Percentiles rank a stretch among this genome's conserved stretches.
Conservation (phyloP, 2,888 invertebrate species). For the Drosophila lacicola region DNA sequence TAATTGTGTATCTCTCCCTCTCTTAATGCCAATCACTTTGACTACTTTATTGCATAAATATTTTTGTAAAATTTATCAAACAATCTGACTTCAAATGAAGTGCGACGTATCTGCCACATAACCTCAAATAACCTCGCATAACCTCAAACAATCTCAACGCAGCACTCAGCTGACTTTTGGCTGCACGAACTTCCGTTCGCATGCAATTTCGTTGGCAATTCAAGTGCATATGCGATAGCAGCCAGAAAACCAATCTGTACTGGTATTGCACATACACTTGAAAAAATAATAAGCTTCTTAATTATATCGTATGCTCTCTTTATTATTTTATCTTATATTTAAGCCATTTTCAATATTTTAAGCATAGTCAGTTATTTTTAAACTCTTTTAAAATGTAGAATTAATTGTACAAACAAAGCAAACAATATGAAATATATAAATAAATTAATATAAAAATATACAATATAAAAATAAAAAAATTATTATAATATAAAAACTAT, state of each 20-base stretch:
- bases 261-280: slow-evolving; percentile 4
- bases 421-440: too few species aligned
- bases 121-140: slow-evolving; percentile 1
- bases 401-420: too few species aligned
- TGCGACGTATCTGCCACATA: slow-evolving; percentile 21
- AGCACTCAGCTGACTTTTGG: slow-evolving; percentile 32
- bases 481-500: too few species aligned
- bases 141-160: slow-evolving; percentile 15
- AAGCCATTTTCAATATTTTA: too few species aligned
- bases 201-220: slow-evolving; percentile 40
- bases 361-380: too few species aligned
- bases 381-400: too few species aligned
- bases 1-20: background rate
- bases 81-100: slow-evolving; percentile 40
- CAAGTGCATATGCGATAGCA: slow-evolving; percentile 22
- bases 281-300: background rate
- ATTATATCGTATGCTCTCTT: too few species aligned
- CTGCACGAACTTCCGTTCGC: slow-evolving; percentile 30
- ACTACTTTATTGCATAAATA: slow-evolving; percentile 19
- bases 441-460: too few species aligned
- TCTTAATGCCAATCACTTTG: slow-evolving; percentile 25
- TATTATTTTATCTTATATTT: background rate
- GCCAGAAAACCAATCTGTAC: slow-evolving; percentile 35
- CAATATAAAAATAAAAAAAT: too few species aligned
- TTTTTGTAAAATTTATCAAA: slow-evolving; percentile 28